Base-by-base conservation (phyloP, 2,797 vertebrate genomes). In the Pelobates cultripes region DNA sequence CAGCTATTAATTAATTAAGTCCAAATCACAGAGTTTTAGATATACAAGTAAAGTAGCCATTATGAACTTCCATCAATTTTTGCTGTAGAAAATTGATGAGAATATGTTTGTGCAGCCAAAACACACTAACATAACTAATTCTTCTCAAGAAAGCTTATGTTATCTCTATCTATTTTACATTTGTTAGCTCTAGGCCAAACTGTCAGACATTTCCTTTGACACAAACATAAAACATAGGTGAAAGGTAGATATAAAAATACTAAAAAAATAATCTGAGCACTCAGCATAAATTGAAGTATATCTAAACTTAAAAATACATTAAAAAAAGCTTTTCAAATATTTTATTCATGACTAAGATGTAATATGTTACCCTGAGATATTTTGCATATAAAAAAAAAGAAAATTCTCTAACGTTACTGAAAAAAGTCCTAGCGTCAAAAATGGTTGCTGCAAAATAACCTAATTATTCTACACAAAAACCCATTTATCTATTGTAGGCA, bases 101-200 rank as follows among this genome's bases (percentile, higher is more conserved):
- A 60, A 60, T 13, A 60, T 60, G 57, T 60, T 4, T 60, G 12
- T 60, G 57, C 28, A 28, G 28, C 15, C 15, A n/a, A 60, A 60
- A n/a, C 28, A 28, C 28, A n/a, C 14, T 14, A 61, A 61, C 28
- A 64, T 28, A 6, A 64, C 17, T 64, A 6, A 64, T 64, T 64
- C 5, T 64, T 17, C 15, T 28, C 61, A 64, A 64, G 28, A 3
- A 40, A 10, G 61, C 28, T 64, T 64, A 6, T 64, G 17, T 64
- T 64, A 28, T 64, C 61, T 64, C 14, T 40, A 7, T 14, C n/a
- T 64, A 64, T 64, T 64, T 64, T 64, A n/a, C 61, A 64, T 64
- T 64, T 64, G 4, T 2, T 40, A 40, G n/a, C 61, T 64, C 61
- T 10, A 40, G 61, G 28, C n/a, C n/a, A 64, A 64, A 64, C 61